Percentiles rank a stretch among this genome's conserved stretches.
Conservation (phyloP, 2,113 vertebrate species). For the Plotosus lineatus region DNA sequence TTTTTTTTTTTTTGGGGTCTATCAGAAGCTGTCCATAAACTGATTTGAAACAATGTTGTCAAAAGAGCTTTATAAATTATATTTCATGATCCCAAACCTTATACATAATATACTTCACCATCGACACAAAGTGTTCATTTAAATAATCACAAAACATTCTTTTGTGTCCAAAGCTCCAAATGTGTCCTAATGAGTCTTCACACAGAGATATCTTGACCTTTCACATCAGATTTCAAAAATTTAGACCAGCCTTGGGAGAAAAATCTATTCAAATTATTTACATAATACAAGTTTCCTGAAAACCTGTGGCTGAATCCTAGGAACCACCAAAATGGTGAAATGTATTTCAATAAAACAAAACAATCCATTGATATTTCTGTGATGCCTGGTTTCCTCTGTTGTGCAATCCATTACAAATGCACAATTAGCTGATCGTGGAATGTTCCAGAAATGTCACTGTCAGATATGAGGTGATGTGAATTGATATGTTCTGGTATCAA, state of each 20-base stretch:
- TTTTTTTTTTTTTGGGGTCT: neutral
- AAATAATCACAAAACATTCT: neutral
- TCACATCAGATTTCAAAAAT: slow-evolving; percentile 1
- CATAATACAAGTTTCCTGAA: no score
- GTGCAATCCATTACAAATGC: no score
- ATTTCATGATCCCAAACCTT: neutral
- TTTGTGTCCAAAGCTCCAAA: neutral
- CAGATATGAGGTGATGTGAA: no score
- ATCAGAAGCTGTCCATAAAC: neutral
- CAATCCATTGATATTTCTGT: no score
- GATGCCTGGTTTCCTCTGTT: no score
- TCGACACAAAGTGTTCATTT: neutral
- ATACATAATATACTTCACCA: neutral
- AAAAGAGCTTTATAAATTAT: neutral
- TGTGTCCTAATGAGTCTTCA: slow-evolving; percentile 3
- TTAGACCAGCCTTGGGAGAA: slow-evolving; percentile 6
- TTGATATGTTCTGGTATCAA: no score
- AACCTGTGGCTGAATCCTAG: no score
- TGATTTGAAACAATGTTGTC: neutral
- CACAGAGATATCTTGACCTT: neutral
- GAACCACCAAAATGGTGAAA: no score
- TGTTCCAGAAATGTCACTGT: no score
- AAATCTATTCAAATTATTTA: no score
- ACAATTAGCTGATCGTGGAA: no score
- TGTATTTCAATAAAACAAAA: no score